Percentiles rank a stretch among this genome's conserved stretches.
Conservation (phyloP, 92 coral and sea anemone species). For the Bergia puertoricense region DNA sequence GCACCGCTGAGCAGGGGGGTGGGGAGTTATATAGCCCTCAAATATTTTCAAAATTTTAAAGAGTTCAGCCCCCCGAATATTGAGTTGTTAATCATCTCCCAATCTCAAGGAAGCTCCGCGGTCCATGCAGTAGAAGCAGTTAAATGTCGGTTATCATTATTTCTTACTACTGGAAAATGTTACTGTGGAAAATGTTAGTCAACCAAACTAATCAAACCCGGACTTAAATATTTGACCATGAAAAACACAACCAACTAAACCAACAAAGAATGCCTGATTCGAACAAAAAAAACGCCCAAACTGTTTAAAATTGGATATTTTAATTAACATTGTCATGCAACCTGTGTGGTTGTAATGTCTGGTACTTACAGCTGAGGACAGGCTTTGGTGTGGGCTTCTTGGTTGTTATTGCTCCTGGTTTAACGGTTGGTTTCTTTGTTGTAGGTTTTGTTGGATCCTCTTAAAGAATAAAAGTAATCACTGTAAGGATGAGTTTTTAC, state of each 20-base stretch:
- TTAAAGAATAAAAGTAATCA: not conserved
- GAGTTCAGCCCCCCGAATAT: no score
- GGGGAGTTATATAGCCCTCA: no score
- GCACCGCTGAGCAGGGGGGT: no score
- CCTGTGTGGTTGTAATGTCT: not conserved
- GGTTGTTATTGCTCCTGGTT: slow-evolving; percentile 7
- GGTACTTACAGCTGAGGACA: not conserved
- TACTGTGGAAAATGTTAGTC: no score
- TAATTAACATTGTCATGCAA: not conserved
- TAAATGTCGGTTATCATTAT: no score
- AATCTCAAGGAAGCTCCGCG: no score
- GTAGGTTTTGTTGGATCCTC: slow-evolving; percentile 26
- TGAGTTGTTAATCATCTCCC: no score
- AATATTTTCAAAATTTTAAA: no score
- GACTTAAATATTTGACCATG: not conserved
- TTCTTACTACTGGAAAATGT: no score
- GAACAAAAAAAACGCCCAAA: not conserved
- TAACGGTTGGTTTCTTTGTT: not conserved
- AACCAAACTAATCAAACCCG: no score
- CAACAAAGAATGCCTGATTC: not conserved
- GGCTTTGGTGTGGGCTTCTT: not conserved
- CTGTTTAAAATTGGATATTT: not conserved
- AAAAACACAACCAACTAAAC: not conserved
- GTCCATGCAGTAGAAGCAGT: no score
- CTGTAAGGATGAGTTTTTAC: not conserved